Evolutionary conservation across 2,113 vertebrate genomes (phyloP), one percentile per base, ranked within the genome.

Genomic region (Illadopsis cleaveri): DNA sequence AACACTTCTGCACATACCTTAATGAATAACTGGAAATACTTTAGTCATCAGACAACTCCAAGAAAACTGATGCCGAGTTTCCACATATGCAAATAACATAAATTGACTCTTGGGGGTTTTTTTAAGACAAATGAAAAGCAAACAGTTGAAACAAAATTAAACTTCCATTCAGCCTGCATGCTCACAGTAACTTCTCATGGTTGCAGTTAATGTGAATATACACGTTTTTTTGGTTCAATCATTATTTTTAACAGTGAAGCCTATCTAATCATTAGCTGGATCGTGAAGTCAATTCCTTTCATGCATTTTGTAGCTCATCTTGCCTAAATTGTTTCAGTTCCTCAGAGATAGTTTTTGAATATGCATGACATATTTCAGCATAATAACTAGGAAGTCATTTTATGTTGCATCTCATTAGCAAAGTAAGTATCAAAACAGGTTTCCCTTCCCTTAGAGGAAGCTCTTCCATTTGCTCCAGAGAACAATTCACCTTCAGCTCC

Each of bases 301-400:
- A 94, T 96, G 82, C 89, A 86, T 94, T 95, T 95, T 79, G 86
- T 86, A 93, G 91, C 79, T 94, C 92, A 92, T 96, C 90, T 96
- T 94, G 72, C 79, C 90, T 93, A 96, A 96, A 96, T 96, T 82
- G 76, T 96, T 96, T 93, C 88, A 84, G 92, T 95, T 95, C 96
- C 93, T 96, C 72, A 23, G 96, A 97, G 94, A 93, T 78, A 73
- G 56, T 83, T 95, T 93, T 77, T 97, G 94, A 97, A 96, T 96
- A 97, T 97, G 92, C 90, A 96, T 96, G 86, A 90, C 72, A 57
- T 61, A 80, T 93, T 94, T 86, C 94, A 68, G 85, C 80, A 92
- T 96, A 96, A 95, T 93, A 97, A 95, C 86, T 86, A 93, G 93
- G 92, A 95, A 97, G 80, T 90, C 51, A 93, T 96, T 92, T 96